These are phyloP conservation scores for Entelurus aequoreus DNA, from an alignment of 2,113 vertebrate species.

Conservation along the genomic window DNA sequence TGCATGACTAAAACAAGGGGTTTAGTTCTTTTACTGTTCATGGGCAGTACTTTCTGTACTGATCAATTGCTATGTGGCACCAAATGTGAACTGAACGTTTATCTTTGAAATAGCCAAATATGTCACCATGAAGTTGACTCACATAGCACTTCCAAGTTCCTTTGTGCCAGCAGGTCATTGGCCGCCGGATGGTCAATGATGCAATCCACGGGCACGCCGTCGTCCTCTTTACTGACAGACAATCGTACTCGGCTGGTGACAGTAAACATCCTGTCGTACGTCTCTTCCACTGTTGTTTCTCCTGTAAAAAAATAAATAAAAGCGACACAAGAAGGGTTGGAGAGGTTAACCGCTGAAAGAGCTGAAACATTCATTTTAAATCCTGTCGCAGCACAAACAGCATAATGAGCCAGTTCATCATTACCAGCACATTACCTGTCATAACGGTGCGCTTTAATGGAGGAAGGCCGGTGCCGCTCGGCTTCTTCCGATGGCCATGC, in stretches of 20 bases:
- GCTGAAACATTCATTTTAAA: constrained; percentile 17
- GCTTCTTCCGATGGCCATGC: too few species aligned
- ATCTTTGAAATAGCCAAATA: too few species aligned
- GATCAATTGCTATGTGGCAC: too few species aligned
- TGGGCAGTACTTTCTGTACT: too few species aligned
- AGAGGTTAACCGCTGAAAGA: constrained; percentile 14
- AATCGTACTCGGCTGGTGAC: constrained; percentile 87
- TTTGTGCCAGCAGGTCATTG: constrained; percentile 91
- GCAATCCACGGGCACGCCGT: constrained; percentile 88
- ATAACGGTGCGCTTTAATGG: constrained; percentile 27
- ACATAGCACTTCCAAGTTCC: constrained; percentile 94
- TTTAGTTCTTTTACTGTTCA: too few species aligned
- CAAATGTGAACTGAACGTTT: too few species aligned
- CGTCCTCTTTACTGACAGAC: constrained; percentile 88
- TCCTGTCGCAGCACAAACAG: constrained; percentile 13
- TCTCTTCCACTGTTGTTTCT: constrained; percentile 85
- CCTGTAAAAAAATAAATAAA: constrained; percentile 56
- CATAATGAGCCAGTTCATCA: constrained; percentile 35
- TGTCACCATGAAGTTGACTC: constrained; percentile 64
- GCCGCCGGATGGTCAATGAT: constrained; percentile 93
- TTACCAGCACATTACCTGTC: constrained; percentile 47
- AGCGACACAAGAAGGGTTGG: constrained; percentile 17
- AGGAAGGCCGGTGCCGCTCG: too few species aligned
- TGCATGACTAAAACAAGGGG: too few species aligned
- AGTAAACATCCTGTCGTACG: constrained; percentile 88